phyloP scores from a whole-genome alignment of 2,797 vertebrate species.

The Macrochelys suwanniensis region DNA sequence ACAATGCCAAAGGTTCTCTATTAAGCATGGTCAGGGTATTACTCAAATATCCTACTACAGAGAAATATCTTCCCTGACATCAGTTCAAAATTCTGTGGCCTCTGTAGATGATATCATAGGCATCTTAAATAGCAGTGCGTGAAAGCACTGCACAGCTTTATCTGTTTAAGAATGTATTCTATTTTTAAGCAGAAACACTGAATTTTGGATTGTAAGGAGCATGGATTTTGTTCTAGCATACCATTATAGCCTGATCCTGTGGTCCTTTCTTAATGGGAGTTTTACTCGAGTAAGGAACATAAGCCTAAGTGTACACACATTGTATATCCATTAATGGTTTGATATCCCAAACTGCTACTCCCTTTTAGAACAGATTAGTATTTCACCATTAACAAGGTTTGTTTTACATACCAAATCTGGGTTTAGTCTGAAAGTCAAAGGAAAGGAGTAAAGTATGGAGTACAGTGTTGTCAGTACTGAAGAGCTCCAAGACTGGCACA shows the following conservation, averaged over 20 bases:
- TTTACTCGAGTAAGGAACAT: neutral
- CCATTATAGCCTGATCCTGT: neutral
- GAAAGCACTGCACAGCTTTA: neutral
- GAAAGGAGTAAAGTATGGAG: constrained; percentile 84
- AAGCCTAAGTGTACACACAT: neutral
- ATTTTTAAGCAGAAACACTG: neutral
- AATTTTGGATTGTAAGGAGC: neutral
- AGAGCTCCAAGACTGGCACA: constrained; percentile 92
- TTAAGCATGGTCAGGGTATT: neutral
- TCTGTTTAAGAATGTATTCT: neutral
- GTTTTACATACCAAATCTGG: constrained; percentile 92
- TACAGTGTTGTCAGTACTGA: constrained; percentile 86
- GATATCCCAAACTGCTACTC: neutral
- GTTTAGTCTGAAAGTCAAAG: constrained; percentile 85
- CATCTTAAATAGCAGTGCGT: neutral
- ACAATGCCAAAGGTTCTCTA: neutral
- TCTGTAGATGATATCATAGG: neutral
- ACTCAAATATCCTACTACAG: neutral
- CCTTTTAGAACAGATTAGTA: neutral
- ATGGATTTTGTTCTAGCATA: neutral
- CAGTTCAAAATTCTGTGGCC: neutral
- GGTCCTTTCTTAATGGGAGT: neutral
- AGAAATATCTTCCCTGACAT: neutral
- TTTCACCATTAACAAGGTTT: neutral
- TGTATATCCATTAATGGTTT: neutral